These are phyloP conservation scores for Hylyphantes graminicola DNA, from an alignment of 1,140 invertebrate species.

Conservation along the genomic window DNA sequence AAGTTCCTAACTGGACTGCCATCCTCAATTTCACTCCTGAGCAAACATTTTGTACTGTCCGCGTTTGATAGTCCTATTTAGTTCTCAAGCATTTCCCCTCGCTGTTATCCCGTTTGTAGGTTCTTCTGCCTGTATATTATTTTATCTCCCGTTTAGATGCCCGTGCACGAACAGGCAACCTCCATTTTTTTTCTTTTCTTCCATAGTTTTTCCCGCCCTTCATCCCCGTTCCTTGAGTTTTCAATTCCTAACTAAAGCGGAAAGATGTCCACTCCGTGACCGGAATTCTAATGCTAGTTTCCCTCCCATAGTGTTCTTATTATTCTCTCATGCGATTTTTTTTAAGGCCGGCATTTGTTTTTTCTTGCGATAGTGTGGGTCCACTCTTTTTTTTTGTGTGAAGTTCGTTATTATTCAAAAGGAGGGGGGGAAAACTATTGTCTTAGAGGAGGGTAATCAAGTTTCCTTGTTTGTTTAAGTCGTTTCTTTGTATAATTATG, in stretches of 20 bases:
- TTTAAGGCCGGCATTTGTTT: neutral
- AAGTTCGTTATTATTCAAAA: too few species aligned
- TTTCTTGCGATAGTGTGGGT: neutral
- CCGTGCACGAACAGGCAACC: conserved; percentile 18
- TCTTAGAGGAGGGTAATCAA: too few species aligned
- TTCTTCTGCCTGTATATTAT: neutral
- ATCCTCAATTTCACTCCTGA: conserved; percentile 23
- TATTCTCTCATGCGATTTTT: neutral
- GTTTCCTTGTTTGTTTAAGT: too few species aligned
- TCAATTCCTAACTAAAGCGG: conserved; percentile 43
- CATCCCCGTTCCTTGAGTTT: conserved; percentile 25
- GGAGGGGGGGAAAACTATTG: too few species aligned
- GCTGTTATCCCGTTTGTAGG: neutral
- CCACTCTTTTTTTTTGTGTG: too few species aligned
- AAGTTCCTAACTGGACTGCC: conserved; percentile 3
- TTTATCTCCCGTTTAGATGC: conserved; percentile 49
- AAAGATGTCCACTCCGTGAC: conserved; percentile 38
- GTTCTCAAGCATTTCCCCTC: neutral
- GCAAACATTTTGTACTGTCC: conserved; percentile 33
- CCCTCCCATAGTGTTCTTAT: conserved; percentile 16
- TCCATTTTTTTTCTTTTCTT: conserved; percentile 23
- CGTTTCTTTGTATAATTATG: too few species aligned
- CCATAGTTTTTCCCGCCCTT: neutral
- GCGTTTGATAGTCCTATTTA: conserved; percentile 16
- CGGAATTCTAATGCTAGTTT: conserved; percentile 29